These are phyloP conservation scores for Drosophila demipolita DNA, from an alignment of 2,888 invertebrate genomes.

Conservation along the genomic window DNA sequence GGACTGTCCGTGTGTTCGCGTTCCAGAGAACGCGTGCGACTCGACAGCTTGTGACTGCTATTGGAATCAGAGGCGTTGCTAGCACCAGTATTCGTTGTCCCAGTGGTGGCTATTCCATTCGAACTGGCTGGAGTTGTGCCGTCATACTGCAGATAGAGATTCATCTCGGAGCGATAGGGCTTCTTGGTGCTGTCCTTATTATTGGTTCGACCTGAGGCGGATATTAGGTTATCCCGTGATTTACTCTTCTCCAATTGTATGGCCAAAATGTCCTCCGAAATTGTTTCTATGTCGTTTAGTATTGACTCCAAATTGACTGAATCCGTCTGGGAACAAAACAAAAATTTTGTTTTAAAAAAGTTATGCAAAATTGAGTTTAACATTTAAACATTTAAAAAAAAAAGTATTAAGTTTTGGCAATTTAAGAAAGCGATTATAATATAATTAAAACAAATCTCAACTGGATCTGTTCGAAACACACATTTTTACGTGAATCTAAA, in stretches of 20 bases:
- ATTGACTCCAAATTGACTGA: slow-evolving; percentile 90
- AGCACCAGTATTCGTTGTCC: slow-evolving; percentile 16
- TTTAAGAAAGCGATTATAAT: not conserved
- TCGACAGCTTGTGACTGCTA: slow-evolving; percentile 43
- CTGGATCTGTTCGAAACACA: not conserved
- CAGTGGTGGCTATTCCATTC: slow-evolving; percentile 42
- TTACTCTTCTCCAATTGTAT: slow-evolving; percentile 82
- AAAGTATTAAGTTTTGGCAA: not conserved
- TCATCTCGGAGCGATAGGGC: slow-evolving; percentile 85
- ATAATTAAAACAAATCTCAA: not conserved
- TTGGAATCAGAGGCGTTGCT: slow-evolving; percentile 38
- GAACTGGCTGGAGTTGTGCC: slow-evolving; percentile 79
- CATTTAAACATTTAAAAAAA: not conserved
- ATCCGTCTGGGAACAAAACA: slow-evolving; percentile 80
- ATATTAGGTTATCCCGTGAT: slow-evolving; percentile 74
- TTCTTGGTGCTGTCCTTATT: slow-evolving; percentile 71
- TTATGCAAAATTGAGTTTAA: not conserved
- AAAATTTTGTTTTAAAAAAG: not conserved
- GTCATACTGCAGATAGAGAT: slow-evolving; percentile 83
- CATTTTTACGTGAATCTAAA: too few relatives aligned
- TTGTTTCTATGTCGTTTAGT: slow-evolving; percentile 89
- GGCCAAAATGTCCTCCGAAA: slow-evolving; percentile 85
- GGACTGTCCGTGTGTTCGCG: slow-evolving; percentile 82
- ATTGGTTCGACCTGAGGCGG: slow-evolving; percentile 17
- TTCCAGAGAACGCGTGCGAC: slow-evolving; percentile 74